Conservation (phyloP, 1,140 invertebrate genomes). For the Aethina tumida region DNA sequence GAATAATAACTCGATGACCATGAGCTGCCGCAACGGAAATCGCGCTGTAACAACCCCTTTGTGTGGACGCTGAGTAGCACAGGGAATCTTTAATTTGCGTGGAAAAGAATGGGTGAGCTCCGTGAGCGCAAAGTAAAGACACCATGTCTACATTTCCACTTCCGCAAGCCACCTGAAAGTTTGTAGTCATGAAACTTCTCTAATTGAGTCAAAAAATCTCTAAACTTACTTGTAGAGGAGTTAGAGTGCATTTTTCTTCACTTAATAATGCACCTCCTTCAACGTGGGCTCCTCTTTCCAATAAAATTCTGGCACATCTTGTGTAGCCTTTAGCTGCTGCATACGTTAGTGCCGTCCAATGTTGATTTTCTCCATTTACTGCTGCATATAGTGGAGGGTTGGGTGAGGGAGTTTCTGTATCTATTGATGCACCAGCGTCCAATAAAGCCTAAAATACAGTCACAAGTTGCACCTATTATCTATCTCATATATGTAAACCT, state of each 20-base stretch:
- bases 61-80: slow-evolving; percentile 74
- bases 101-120: slow-evolving; percentile 77
- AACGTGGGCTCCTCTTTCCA: slow-evolving; percentile 72
- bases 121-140: slow-evolving; percentile 65
- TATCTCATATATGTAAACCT: slow-evolving; percentile 24
- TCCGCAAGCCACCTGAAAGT: slow-evolving; percentile 60
- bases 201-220: neutral
- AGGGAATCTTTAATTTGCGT: slow-evolving; percentile 72
- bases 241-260: slow-evolving; percentile 77
- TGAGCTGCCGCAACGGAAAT: slow-evolving; percentile 81
- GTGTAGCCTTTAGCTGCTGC: slow-evolving; percentile 43
- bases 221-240: slow-evolving; percentile 61
- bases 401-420: slow-evolving; percentile 32
- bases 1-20: slow-evolving; percentile 65
- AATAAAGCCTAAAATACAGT: slow-evolving; percentile 47
- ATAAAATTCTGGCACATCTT: slow-evolving; percentile 49
- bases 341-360: slow-evolving; percentile 69
- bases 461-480: neutral
- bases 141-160: slow-evolving; percentile 74
- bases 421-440: slow-evolving; percentile 50
- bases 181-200: slow-evolving; percentile 6
- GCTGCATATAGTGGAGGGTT: slow-evolving; percentile 38
- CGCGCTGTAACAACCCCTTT: slow-evolving; percentile 73
- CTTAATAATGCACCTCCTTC: slow-evolving; percentile 72
- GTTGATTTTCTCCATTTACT: slow-evolving; percentile 60